Conservation (phyloP, 2,113 vertebrate genomes). For the Microtus oregoni region DNA sequence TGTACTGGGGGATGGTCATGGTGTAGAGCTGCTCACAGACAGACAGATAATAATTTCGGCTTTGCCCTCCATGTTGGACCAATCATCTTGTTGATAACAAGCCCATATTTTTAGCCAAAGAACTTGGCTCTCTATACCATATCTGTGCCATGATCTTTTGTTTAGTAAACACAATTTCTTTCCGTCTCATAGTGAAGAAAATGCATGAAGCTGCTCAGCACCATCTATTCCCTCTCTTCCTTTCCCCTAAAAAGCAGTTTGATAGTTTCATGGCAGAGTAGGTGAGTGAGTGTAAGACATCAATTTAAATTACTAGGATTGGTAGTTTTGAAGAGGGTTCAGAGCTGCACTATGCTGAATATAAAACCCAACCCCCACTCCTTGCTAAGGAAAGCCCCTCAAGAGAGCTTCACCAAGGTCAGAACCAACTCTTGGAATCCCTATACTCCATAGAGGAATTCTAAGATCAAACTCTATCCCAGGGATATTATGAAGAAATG, state of each 20-base stretch:
- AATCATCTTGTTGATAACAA: background rate
- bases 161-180: background rate
- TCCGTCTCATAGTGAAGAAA: background rate
- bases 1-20: background rate
- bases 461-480: background rate
- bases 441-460: background rate
- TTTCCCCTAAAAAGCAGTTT: background rate
- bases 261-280: background rate
- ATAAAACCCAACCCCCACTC: background rate
- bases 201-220: background rate
- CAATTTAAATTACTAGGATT: background rate
- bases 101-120: background rate
- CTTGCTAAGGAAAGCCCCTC: background rate
- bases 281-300: rapidly evolving
- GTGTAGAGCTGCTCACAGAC: background rate
- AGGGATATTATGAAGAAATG: background rate
- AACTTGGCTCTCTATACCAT: background rate
- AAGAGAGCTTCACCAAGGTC: background rate
- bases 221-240: background rate
- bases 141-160: background rate
- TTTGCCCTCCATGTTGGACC: background rate
- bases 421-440: background rate
- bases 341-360: background rate
- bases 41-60: background rate
- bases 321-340: background rate